These are phyloP conservation scores for Papilio demoleus DNA, from an alignment of 2,888 invertebrate genomes.

Conservation along the genomic window DNA sequence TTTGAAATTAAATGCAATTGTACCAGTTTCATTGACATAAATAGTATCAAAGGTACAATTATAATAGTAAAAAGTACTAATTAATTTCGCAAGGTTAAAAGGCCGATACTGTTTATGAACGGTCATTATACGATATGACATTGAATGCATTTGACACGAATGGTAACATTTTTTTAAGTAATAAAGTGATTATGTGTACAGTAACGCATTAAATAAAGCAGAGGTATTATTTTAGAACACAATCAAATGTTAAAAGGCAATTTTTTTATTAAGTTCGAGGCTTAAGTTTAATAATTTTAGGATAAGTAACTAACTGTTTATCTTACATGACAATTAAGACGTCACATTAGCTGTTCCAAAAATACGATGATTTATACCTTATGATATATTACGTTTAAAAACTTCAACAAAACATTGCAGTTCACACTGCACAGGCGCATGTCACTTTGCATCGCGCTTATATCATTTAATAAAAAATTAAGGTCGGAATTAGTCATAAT, in stretches of 20 bases:
- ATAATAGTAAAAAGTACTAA: conserved; percentile 33
- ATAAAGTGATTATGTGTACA: background rate
- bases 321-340: too few species aligned
- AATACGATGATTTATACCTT: background rate
- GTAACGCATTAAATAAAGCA: too few species aligned
- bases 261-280: too few species aligned
- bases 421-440: background rate
- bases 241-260: too few species aligned
- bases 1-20: conserved; percentile 25
- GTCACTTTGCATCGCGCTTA: background rate
- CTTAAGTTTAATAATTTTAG: too few species aligned
- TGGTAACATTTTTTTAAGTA: conserved; percentile 9
- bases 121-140: conserved; percentile 28
- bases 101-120: conserved; percentile 29
- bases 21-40: conserved; percentile 39
- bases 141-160: conserved; percentile 35
- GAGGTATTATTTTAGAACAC: too few species aligned
- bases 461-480: background rate
- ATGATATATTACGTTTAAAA: background rate
- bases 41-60: conserved; percentile 31
- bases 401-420: background rate
- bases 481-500: conserved; percentile 10
- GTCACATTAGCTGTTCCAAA: too few species aligned
- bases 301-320: too few species aligned
- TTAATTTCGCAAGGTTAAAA: conserved; percentile 38